Conservation (phyloP, 1,140 invertebrate species). For the Orius laevigatus region DNA sequence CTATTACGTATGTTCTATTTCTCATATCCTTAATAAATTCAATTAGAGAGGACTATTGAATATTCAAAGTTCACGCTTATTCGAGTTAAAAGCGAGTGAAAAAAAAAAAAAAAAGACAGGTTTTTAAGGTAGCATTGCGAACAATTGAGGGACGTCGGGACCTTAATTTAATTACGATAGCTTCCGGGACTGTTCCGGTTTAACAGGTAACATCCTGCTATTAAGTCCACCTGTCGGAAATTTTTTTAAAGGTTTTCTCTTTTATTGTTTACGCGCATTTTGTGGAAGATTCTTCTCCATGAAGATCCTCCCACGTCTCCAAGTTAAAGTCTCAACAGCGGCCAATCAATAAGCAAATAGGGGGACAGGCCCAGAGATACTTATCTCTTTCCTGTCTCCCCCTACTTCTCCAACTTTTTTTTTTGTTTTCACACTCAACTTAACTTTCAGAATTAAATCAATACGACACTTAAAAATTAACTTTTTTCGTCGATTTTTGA, state of each 20-base stretch:
- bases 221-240: conserved; percentile 1
- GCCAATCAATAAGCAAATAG: not conserved
- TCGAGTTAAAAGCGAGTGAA: too few relatives aligned
- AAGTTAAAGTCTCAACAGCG: not conserved
- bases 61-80: too few relatives aligned
- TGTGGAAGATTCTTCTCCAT: not conserved
- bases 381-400: not conserved
- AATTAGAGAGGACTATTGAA: too few relatives aligned
- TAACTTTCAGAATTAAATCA: too few relatives aligned
- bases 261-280: not conserved
- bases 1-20: too few relatives aligned
- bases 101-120: too few relatives aligned
- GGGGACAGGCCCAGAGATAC: not conserved
- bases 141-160: not conserved
- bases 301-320: not conserved
- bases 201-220: conserved; percentile 5
- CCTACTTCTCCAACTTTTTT: not conserved
- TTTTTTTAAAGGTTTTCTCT: not conserved
- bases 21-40: too few relatives aligned
- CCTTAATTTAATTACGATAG: conserved; percentile 5
- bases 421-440: too few relatives aligned
- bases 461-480: too few relatives aligned
- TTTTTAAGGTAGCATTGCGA: too few relatives aligned
- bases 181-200: not conserved
- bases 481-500: too few relatives aligned